A percentile compares a stretch with the other conserved stretches of the same genome.
Evolutionary conservation across 2,113 vertebrate species (phyloP).

Genomic region (Melanerpes aurifrons): DNA sequence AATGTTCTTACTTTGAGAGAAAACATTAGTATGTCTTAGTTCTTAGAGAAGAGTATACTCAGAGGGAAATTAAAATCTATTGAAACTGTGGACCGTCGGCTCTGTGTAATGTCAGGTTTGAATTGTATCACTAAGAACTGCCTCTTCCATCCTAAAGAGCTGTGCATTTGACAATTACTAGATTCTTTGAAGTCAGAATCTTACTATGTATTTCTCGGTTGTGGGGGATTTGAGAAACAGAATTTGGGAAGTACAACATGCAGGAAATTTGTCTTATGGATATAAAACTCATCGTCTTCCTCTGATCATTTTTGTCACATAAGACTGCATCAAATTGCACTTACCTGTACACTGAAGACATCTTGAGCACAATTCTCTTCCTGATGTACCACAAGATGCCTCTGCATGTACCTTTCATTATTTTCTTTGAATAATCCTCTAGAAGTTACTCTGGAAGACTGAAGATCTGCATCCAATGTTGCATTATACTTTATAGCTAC

Average conservation of each 20-base stretch:
- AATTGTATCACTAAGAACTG: background rate
- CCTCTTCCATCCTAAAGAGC: background rate
- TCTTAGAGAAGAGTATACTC: background rate
- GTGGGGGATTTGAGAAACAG: background rate
- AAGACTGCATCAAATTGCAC: background rate
- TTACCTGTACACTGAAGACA: conserved; percentile 86
- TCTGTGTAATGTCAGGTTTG: background rate
- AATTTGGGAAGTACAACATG: background rate
- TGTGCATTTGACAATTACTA: background rate
- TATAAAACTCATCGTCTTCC: background rate
- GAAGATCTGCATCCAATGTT: conserved; percentile 87
- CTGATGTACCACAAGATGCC: conserved; percentile 56
- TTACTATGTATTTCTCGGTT: background rate
- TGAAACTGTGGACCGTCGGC: background rate
- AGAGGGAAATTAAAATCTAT: background rate
- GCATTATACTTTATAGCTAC: conserved; percentile 83
- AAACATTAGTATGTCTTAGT: background rate
- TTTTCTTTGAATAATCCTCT: conserved; percentile 87
- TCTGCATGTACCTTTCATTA: conserved; percentile 82
- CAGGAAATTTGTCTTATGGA: background rate
- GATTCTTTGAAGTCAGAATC: background rate
- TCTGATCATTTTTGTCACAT: background rate
- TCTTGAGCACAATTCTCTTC: conserved; percentile 71
- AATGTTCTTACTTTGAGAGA: background rate
- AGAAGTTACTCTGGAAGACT: conserved; percentile 84